These are phyloP conservation scores for Calcarius lapponicus DNA, from an alignment of 2,797 vertebrate species.

Conservation along the genomic window DNA sequence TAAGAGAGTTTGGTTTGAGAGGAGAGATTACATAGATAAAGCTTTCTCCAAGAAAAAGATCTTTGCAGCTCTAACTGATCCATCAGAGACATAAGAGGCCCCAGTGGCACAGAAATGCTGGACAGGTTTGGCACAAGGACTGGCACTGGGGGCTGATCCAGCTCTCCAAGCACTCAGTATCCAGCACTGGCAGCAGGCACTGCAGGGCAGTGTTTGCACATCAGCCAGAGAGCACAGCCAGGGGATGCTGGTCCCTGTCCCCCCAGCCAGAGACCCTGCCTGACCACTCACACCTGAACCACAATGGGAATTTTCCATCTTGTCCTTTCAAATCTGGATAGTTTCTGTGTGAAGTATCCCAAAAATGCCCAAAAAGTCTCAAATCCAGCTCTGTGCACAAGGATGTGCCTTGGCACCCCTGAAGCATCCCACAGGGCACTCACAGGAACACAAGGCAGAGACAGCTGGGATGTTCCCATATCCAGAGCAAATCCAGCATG, in stretches of 20 bases:
- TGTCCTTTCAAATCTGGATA: background rate
- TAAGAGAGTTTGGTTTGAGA: background rate
- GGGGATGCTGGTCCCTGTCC: too few relatives aligned
- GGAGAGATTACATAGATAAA: background rate
- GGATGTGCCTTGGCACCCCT: fast-evolving
- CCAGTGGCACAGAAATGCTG: fast-evolving
- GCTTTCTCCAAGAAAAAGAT: background rate
- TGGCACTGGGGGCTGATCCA: background rate
- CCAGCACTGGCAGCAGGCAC: background rate
- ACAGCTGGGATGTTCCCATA: background rate
- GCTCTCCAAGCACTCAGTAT: background rate
- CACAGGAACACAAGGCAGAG: background rate
- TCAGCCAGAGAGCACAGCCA: background rate
- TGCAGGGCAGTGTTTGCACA: background rate
- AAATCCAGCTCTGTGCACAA: background rate
- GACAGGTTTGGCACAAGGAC: background rate
- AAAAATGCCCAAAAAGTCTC: background rate
- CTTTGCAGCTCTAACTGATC: background rate
- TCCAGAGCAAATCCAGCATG: background rate
- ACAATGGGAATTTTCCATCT: background rate
- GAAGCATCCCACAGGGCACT: background rate
- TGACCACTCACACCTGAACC: background rate
- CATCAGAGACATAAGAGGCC: background rate
- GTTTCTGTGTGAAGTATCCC: background rate
- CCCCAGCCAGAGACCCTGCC: background rate